These are phyloP conservation scores for Homarus gammarus DNA, from an alignment of 2,888 invertebrate genomes.

Conservation along the genomic window DNA sequence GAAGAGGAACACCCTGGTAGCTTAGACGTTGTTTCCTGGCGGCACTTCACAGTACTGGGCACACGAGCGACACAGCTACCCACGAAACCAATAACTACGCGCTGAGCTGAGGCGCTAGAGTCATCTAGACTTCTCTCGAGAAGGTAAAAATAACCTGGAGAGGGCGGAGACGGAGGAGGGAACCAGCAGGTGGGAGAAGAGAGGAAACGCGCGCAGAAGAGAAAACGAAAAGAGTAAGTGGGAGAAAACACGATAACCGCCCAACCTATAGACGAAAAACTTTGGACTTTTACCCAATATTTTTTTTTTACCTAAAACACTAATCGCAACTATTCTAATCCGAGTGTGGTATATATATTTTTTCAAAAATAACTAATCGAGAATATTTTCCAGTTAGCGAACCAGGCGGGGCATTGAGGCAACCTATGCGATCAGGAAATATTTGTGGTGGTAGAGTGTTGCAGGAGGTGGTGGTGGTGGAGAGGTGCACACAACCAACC, in stretches of 20 bases:
- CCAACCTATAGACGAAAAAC: neutral
- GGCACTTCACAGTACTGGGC: slow-evolving; percentile 18
- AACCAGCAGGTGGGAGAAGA: slow-evolving; percentile 27
- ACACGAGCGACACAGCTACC: neutral
- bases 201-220: neutral
- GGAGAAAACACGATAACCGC: neutral
- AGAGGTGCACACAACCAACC: slow-evolving; percentile 16
- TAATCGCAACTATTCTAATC: neutral
- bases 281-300: too few species aligned
- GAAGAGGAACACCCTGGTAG: neutral
- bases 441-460: slow-evolving; percentile 4
- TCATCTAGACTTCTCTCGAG: neutral
- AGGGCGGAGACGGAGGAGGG: slow-evolving; percentile 1
- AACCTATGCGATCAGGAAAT: slow-evolving; percentile 16
- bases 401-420: slow-evolving; percentile 10
- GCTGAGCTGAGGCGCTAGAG: neutral
- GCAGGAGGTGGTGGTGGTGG: slow-evolving; percentile 14
- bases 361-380: neutral
- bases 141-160: slow-evolving; percentile 23
- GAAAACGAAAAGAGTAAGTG: neutral
- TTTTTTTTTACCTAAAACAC: too few species aligned
- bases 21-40: neutral
- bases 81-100: neutral
- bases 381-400: neutral
- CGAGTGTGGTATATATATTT: neutral